Conservation (phyloP, 2,888 invertebrate genomes). For the Drosophila planitibia region DNA sequence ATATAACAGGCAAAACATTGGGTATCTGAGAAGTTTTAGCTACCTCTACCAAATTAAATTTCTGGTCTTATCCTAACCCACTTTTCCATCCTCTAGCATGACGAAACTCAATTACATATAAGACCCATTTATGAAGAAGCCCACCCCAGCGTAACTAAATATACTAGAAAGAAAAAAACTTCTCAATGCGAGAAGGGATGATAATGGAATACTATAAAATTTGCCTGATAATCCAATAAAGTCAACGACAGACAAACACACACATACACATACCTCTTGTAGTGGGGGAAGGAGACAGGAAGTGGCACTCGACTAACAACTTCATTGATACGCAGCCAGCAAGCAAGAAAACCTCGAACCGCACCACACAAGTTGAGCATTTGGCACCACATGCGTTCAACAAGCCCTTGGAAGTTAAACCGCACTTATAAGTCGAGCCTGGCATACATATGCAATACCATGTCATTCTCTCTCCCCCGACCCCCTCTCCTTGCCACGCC, state of each 20-base stretch:
- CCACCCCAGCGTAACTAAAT: conserved; percentile 42
- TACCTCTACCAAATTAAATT: background rate
- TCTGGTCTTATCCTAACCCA: background rate
- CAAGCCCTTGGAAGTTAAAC: conserved; percentile 77
- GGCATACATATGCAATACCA: conserved; percentile 49
- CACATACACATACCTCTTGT: conserved; percentile 1
- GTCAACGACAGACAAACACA: conserved; percentile 47
- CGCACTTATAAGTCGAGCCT: conserved; percentile 75
- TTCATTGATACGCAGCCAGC: conserved; percentile 67
- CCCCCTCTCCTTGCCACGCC: conserved; percentile 27
- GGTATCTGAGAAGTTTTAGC: background rate
- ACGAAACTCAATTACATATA: conserved; percentile 40
- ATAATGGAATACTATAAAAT: conserved; percentile 68
- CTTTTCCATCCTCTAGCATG: background rate
- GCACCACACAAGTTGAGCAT: conserved; percentile 19
- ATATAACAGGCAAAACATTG: background rate
- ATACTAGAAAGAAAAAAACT: conserved; percentile 15
- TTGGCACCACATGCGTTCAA: conserved; percentile 54
- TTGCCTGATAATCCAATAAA: conserved; percentile 81
- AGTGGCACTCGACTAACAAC: conserved; percentile 73
- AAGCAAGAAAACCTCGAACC: conserved; percentile 35
- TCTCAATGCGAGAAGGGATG: conserved; percentile 37
- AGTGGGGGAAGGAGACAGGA: conserved; percentile 17
- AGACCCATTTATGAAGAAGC: conserved; percentile 28
- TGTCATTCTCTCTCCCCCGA: conserved; percentile 16